Conservation (phyloP, 2,113 vertebrate species). For the Delphinus delphis region DNA sequence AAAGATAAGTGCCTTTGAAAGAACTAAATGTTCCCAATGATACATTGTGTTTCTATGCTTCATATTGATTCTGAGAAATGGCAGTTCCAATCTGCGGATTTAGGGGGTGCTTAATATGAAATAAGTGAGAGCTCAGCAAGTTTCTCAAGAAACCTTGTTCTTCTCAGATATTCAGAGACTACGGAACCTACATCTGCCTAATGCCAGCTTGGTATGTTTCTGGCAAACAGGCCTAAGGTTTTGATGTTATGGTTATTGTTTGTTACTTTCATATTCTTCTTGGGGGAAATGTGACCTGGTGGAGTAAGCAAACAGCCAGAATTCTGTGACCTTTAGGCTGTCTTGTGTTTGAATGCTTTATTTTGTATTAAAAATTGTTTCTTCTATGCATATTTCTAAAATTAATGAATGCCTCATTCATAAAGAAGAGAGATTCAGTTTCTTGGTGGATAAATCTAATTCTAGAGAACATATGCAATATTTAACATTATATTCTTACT, state of each 20-base stretch:
- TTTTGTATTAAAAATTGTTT: slow-evolving; percentile 7
- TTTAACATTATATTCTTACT: background rate
- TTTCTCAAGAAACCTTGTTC: background rate
- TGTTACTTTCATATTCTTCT: background rate
- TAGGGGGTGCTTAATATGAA: background rate
- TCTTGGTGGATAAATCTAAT: background rate
- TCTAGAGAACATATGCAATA: background rate
- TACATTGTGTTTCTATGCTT: background rate
- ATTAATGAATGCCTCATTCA: background rate
- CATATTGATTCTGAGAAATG: background rate
- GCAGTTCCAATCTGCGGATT: background rate
- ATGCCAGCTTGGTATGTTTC: background rate
- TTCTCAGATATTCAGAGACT: background rate
- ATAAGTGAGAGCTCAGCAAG: background rate
- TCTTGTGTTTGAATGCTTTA: background rate
- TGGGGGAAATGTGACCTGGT: background rate
- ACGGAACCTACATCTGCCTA: background rate
- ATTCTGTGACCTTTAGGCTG: background rate
- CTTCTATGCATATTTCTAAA: background rate
- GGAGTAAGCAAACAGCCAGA: background rate
- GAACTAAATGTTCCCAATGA: background rate
- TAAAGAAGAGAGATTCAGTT: background rate
- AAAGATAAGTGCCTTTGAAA: background rate
- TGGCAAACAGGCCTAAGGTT: background rate
- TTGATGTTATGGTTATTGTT: background rate